These are phyloP conservation scores for Picathartes gymnocephalus DNA, from an alignment of 2,113 vertebrate species.

Conservation along the genomic window DNA sequence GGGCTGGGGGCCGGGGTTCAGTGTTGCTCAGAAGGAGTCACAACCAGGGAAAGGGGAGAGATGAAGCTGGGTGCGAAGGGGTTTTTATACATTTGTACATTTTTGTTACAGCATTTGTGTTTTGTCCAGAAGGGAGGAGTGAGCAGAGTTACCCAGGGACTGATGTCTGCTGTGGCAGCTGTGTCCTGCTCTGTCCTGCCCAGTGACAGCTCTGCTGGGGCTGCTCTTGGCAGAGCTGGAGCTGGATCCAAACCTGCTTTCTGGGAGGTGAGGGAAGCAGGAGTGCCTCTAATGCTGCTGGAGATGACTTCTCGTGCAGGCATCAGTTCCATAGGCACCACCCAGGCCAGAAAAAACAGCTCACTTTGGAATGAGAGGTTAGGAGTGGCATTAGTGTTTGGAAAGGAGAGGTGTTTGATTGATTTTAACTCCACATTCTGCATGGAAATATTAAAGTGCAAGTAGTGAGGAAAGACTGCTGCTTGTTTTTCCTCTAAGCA, in stretches of 20 bases:
- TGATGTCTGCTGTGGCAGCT: rapidly evolving
- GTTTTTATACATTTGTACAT: background rate
- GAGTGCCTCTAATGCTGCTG: background rate
- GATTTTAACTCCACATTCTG: background rate
- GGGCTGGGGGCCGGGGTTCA: background rate
- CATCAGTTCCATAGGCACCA: rapidly evolving
- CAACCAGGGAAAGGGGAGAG: background rate
- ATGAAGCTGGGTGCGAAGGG: no score
- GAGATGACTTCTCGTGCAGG: background rate
- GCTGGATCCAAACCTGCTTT: background rate
- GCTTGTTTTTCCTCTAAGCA: background rate
- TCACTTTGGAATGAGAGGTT: background rate
- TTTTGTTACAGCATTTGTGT: background rate
- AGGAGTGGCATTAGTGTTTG: background rate
- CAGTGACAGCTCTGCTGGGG: background rate
- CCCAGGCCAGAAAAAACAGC: background rate
- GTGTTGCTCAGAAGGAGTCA: background rate
- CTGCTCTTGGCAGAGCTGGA: background rate
- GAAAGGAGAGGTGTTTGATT: background rate
- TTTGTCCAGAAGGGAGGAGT: background rate
- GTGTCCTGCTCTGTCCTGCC: background rate
- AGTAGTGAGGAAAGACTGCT: background rate
- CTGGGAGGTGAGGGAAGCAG: background rate
- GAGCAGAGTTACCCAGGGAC: background rate
- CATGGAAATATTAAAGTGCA: background rate